These are phyloP conservation scores for Microtus ochrogaster DNA, from an alignment of 2,113 vertebrate genomes.

Conservation along the genomic window DNA sequence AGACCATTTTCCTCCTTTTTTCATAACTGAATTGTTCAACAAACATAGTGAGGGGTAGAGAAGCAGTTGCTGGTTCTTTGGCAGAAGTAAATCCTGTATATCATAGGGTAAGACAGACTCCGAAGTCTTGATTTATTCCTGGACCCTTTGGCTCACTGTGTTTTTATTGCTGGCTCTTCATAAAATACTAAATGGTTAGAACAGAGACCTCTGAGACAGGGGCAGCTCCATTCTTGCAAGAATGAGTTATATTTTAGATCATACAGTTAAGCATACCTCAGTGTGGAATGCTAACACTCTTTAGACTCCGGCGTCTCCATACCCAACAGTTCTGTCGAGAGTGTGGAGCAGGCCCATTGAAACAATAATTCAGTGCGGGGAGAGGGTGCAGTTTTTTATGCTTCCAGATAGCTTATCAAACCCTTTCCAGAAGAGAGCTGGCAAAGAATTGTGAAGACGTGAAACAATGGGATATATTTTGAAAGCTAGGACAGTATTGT, in stretches of 20 bases:
- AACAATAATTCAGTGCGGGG: background rate
- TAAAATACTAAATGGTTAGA: conserved; percentile 16
- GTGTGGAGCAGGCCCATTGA: background rate
- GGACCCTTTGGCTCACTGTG: background rate
- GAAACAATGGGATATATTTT: background rate
- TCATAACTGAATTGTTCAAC: background rate
- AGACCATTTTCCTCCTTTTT: background rate
- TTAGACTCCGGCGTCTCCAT: background rate
- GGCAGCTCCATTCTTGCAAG: background rate
- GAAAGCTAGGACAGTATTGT: background rate
- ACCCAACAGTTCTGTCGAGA: background rate
- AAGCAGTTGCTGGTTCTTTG: background rate
- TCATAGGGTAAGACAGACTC: background rate
- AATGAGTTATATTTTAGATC: background rate
- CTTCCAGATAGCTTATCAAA: background rate
- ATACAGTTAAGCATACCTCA: background rate
- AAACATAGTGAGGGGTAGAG: background rate
- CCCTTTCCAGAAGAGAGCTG: background rate
- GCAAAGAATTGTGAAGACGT: background rate
- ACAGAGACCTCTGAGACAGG: background rate
- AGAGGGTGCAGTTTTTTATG: background rate
- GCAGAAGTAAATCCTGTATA: background rate
- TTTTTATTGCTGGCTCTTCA: background rate
- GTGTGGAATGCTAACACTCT: background rate
- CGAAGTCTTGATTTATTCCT: background rate